phyloP scores from a whole-genome alignment of 2,797 vertebrate species.

The Peromyscus melanophrys region DNA sequence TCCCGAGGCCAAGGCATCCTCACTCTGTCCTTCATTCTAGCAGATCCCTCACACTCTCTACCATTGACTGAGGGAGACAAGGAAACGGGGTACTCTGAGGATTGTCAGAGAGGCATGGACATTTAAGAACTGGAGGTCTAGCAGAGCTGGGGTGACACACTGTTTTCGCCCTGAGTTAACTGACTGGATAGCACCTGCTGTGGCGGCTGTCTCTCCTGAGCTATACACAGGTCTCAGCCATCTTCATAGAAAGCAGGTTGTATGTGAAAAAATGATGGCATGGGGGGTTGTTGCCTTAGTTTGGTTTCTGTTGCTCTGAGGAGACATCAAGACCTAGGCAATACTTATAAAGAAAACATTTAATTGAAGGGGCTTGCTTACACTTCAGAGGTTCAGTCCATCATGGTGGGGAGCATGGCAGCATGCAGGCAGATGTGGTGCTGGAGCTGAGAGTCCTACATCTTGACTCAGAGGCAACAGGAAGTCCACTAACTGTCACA shows the following conservation, averaged over 20 bases:
- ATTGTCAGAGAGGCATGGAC: background rate
- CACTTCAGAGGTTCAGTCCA: too few relatives aligned
- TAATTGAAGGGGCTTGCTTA: too few relatives aligned
- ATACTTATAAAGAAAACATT: too few relatives aligned
- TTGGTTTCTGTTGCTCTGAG: too few relatives aligned
- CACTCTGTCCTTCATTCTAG: background rate
- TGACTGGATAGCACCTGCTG: background rate
- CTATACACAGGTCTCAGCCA: constrained; percentile 1
- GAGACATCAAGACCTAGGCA: too few relatives aligned
- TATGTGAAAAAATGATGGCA: background rate
- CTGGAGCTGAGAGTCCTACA: too few relatives aligned
- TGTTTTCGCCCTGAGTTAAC: background rate
- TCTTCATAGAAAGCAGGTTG: background rate
- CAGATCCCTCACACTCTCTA: background rate
- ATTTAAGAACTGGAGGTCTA: background rate
- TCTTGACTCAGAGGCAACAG: too few relatives aligned
- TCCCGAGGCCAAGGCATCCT: background rate
- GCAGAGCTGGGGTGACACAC: background rate
- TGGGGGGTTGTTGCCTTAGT: too few relatives aligned
- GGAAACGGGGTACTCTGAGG: background rate
- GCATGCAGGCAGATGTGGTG: too few relatives aligned
- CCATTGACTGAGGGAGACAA: background rate
- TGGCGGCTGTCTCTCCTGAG: background rate
- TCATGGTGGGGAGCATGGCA: too few relatives aligned
- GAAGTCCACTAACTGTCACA: too few relatives aligned